Evolutionary conservation across 1,140 invertebrate genomes (phyloP), one percentile per base, ranked within the genome.

Genomic region (Diorhabda elongata): DNA sequence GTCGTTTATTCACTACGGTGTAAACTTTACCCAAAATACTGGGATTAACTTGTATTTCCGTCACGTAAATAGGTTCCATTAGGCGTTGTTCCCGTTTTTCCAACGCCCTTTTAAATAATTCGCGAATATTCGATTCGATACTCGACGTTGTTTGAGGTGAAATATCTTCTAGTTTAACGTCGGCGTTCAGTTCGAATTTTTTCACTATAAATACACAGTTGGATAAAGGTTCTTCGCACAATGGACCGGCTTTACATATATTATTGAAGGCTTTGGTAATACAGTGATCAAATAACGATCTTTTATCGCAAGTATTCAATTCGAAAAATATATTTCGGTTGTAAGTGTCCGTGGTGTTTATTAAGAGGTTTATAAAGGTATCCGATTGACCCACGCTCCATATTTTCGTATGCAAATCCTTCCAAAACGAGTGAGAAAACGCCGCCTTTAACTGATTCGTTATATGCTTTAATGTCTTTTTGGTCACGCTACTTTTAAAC

Each of bases 51-150:
- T 94, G 88, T 70, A 99, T 96, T 74, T 89, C 91, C 82, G 96
- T 98, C 47, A 89, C 92, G 80, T 98, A 99, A 95, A 99, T 98
- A 1, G 98, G 96, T 7, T 92, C 93, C 84, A 98, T 94, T 3
- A 99, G 80, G 68, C 98, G 85, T 78, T 96, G 95, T 4, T 93
- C 90, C 79, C 96, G 93, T 45, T 89, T 88, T 80, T 95, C 93
- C 76, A 99, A 96, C 0, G 94, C 91, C 80, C 89, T 91, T 58
- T 91, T 85, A 78, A 96, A 97, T 3, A 89, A 92, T 73, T 97
- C 95, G 81, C 96, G 97, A 41, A 93, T 89, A 11, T 52, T 60
- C 3, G 62, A 63, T 69, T 77, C 73, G 7, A 76, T 61, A 41
- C 44, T 52, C 56, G 71, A 69, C 56, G 64, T 68, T 6, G 64